Evolutionary conservation across 2,113 vertebrate genomes (phyloP), one percentile per base, ranked within the genome.

Genomic region (Clarias gariepinus): DNA sequence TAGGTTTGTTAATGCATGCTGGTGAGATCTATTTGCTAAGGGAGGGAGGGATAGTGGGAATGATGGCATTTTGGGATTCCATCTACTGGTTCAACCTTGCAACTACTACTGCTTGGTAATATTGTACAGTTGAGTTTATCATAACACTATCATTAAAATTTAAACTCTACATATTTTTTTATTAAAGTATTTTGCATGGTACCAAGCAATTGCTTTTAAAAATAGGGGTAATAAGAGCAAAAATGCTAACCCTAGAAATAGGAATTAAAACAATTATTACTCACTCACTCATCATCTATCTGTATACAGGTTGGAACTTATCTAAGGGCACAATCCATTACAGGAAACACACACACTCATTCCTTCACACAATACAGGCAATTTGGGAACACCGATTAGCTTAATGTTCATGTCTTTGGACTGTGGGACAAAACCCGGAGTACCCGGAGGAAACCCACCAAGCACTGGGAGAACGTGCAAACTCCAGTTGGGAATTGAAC

Each of bases 21-120:
- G 47, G 52, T 69, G 66, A 53, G 33, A 53, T 83, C 66, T 71
- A 25, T 57, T 36, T 12, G 1, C 57, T 25, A 5, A 60, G 52
- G 16, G 41, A 73, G 76, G 85, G 85, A 61, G 78, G 78, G 79
- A 63, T 52, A 55, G 21, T 81, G 79, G 25, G 57, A 55, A 41
- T 0, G 6, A 23, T 52, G 19, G 58, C 2, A 28, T 33, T 55
- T 64, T 66, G 28, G 81, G 68, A 63, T 64, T 73, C 86, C 86
- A 82, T 82, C 86, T 76, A 64, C 80, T 87, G 86, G 80, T 82
- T 64, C 47, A 66, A 55, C 1, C 15, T 11, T 55, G 76, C n/a
- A 80, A 80, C 52, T 86, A 36, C 63, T 9, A n/a, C 12, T 9
- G 19, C 12, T 57, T 55, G 55, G 18, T 30, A 36, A 23, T 36